Evolutionary conservation across 2,888 invertebrate genomes (phyloP).

Genomic region (Proisotoma minuta): DNA sequence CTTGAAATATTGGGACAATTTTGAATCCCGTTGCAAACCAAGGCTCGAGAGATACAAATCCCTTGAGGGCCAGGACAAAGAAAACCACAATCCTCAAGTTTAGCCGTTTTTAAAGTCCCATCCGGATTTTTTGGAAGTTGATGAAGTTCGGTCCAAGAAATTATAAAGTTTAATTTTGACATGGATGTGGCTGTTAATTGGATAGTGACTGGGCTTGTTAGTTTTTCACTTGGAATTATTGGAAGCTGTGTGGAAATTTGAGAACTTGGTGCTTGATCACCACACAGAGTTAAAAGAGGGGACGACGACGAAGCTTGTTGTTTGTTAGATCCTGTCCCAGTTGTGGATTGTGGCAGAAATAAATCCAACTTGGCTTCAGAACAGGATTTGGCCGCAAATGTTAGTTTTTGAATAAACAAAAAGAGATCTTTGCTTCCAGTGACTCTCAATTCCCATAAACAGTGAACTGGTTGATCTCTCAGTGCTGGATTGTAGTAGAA

Average conservation of each 20-base stretch:
- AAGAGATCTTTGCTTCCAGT: constrained; percentile 79
- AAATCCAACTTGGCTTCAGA: constrained; percentile 82
- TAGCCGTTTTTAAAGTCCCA: constrained; percentile 72
- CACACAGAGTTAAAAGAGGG: constrained; percentile 74
- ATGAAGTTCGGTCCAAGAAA: constrained; percentile 78
- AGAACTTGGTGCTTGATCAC: constrained; percentile 56
- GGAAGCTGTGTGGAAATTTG: constrained; percentile 68
- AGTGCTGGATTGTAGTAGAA: constrained; percentile 50
- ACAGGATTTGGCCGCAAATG: constrained; percentile 65
- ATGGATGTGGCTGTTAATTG: constrained; percentile 54
- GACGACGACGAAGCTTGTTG: not conserved
- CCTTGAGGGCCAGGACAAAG: constrained; percentile 76
- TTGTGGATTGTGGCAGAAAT: constrained; percentile 58
- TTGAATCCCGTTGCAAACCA: constrained; percentile 80
- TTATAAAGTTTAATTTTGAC: constrained; percentile 76
- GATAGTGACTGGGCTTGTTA: constrained; percentile 52
- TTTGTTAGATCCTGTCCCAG: constrained; percentile 25
- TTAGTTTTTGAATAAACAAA: constrained; percentile 67
- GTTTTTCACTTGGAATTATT: constrained; percentile 70
- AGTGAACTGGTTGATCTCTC: constrained; percentile 44
- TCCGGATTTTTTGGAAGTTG: constrained; percentile 79
- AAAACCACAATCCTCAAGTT: constrained; percentile 71
- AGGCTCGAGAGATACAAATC: constrained; percentile 73
- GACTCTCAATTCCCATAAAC: constrained; percentile 56
- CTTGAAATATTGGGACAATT: constrained; percentile 64